Base-by-base conservation (phyloP, 2,113 vertebrate genomes). In the Macrotis lagotis region DNA sequence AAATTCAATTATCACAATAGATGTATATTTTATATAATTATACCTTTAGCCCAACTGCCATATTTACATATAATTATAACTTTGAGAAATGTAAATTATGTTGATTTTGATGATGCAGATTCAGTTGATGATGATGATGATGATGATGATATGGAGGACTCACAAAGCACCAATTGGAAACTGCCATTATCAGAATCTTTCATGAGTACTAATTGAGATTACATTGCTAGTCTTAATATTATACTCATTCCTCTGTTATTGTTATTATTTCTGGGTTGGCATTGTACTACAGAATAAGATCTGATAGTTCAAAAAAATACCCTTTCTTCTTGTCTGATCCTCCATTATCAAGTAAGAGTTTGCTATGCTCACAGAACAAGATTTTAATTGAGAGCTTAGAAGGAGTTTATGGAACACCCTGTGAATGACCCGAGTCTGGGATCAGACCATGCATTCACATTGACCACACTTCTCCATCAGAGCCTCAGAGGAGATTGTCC, bases 351-450 rank as follows among this genome's bases (percentile, higher is more conserved):
- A 96, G 95, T 8, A 44, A 83, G 37, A n/a, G 7, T 44, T 83
- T 16, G 11, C 59, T n/a, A 37, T 24, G 8, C 6, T 83, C 66
- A 24, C 2, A 83, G n/a, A n/a, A 83, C n/a, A 44, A 44, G 31
- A 22, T 92, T 97, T 92, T 74, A n/a, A 0, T 0, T 25, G 83
- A 95, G 74, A 89, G n/a, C 55, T 95, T 91, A 49, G 50, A 49
- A 89, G 25, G 14, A 93, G 11, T 94, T 51, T 83, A 22, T 83
- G 66, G n/a, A 1, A 2, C 16, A 83, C 19, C 66, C 16, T 44
- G 19, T 44, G 2, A 74, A 1, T 44, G 66, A 94, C 90, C 37
- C 49, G 90, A 93, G 31, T 44, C 91, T 91, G 28, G 52, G 31
- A 49, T 52, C 83, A 90, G 90, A 47, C 91, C 51, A 24, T 7